Evolutionary conservation across 2,888 invertebrate species (phyloP), one percentile per base, ranked within the genome.

Genomic region (Seira ritae): DNA sequence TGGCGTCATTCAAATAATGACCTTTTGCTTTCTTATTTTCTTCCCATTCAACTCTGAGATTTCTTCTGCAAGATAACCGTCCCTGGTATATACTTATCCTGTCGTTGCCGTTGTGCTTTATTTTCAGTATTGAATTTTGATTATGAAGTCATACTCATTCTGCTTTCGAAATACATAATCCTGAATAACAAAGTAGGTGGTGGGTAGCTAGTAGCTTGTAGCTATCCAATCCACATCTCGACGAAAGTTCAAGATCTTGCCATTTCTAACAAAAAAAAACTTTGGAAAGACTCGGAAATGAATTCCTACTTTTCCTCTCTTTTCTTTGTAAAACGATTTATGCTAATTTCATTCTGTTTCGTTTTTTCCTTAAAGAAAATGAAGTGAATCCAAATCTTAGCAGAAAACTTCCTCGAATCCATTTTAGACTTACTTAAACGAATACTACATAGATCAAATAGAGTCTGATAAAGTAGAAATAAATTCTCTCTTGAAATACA

Each of bases 261-360:
- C 50, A 8, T 50, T 50, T 50, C 50, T 50, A 3, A 8, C 2
- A 50, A 1, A 8, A 50, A 50, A 50, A 50, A n/a, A 50, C 15
- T 50, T n/a, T 50, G 15, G 6, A 50, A n/a, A n/a, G 50, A 50
- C 17, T 50, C 15, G 50, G 62, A 62, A 62, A 19, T 62, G 22
- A 62, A 62, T 8, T 62, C 62, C 20, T 62, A 20, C 12, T 62
- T 50, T 62, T 12, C 62, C 20, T 62, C 15, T 60, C 12, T 50
- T 12, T 15, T 8, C 20, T 62, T 62, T 62, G 20, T 62, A 62
- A 71, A 71, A 71, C 78, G 78, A 78, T 78, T 78, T 78, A 78
- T 78, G 78, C 71, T 78, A 78, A 78, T 78, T 65, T 24, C 65
- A 65, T 77, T 31, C 70, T 71, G 69, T 70, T 70, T 70, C 12